Evolutionary conservation across 2,113 vertebrate species (phyloP).

Genomic region (Notechis scutatus): DNA sequence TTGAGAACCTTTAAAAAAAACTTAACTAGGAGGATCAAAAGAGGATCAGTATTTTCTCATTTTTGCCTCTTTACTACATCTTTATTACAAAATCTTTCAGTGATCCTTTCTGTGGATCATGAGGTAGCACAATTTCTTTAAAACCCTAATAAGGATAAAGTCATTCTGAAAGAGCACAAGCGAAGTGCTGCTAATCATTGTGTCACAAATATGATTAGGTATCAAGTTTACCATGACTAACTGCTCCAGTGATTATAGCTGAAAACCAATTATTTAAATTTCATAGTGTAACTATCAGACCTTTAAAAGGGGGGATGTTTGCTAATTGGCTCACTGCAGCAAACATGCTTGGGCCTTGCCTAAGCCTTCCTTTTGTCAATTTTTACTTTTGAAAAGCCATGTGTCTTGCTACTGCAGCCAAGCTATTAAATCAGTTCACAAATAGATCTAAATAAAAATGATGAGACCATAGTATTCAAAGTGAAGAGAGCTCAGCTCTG

Average conservation of each 20-base stretch:
- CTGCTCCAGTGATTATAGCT: neutral
- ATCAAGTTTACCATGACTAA: neutral
- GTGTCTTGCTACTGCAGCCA: constrained; percentile 19
- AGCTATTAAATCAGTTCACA: neutral
- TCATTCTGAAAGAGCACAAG: neutral
- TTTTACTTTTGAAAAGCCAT: neutral
- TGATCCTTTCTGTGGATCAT: neutral
- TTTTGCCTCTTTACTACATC: neutral
- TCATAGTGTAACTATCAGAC: neutral
- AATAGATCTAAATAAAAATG: neutral
- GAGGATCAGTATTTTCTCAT: neutral
- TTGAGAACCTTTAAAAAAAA: neutral
- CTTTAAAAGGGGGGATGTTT: neutral
- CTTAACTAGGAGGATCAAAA: neutral
- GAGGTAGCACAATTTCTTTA: neutral
- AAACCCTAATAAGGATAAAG: neutral
- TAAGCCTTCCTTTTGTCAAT: neutral
- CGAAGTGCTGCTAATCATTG: neutral
- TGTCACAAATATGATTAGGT: neutral
- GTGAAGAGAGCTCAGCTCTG: neutral
- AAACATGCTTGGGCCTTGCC: neutral
- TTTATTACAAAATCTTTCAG: neutral
- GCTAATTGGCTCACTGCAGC: constrained; percentile 18
- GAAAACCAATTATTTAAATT: neutral
- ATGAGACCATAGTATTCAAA: neutral